phyloP scores from a whole-genome alignment of 2,797 vertebrate genomes.

The Ammospiza maritima region DNA sequence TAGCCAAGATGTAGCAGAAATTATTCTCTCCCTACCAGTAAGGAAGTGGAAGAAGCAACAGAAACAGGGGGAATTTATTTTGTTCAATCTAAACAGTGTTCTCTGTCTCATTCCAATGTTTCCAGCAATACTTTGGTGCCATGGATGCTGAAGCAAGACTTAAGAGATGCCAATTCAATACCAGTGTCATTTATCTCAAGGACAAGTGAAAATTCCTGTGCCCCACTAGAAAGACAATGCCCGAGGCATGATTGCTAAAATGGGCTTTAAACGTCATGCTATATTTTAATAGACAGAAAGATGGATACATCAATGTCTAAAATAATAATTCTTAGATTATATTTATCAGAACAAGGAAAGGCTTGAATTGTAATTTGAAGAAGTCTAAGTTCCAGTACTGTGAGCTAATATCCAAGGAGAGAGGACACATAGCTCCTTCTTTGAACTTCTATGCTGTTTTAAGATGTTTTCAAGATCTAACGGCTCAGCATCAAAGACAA shows the following conservation, averaged over 20 bases:
- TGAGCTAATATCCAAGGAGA: constrained; percentile 36
- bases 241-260: constrained; percentile 63
- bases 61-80: background rate
- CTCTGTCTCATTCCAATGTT: background rate
- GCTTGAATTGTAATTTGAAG: constrained; percentile 37
- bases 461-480: constrained; percentile 61
- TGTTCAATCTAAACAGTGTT: background rate
- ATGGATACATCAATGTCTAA: constrained; percentile 66
- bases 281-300: constrained; percentile 65
- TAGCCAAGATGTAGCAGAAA: constrained; percentile 43
- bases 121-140: background rate
- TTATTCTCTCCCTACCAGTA: constrained; percentile 11
- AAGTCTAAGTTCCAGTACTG: background rate
- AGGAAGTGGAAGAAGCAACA: constrained; percentile 32
- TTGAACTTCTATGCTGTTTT: constrained; percentile 58
- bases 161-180: constrained; percentile 24
- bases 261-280: constrained; percentile 66
- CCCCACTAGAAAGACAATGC: constrained; percentile 64
- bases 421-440: constrained; percentile 25
- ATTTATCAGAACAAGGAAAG: constrained; percentile 63
- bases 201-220: constrained; percentile 60
- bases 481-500: constrained; percentile 54
- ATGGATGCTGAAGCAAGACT: background rate
- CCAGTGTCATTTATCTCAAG: constrained; percentile 61
- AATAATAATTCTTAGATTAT: constrained; percentile 63